phyloP scores from a whole-genome alignment of 1,140 invertebrate species.

The Phymastichus coffea region DNA sequence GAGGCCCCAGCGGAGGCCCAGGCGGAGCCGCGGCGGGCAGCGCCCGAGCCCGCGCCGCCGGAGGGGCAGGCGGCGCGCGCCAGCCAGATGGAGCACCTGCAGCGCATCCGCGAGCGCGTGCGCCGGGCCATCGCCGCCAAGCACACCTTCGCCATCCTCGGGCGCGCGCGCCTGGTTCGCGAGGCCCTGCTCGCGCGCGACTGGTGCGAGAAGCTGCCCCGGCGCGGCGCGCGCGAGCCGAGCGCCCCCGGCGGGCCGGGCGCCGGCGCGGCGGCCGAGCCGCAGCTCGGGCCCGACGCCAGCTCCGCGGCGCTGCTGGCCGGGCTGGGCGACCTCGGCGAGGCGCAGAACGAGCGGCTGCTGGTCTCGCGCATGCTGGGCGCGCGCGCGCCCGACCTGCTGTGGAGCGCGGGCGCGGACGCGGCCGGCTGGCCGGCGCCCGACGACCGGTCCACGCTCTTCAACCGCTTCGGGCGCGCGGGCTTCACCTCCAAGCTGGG shows the following conservation, averaged over 20 bases:
- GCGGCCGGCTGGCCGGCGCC: slow-evolving; percentile 70
- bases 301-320: slow-evolving; percentile 44
- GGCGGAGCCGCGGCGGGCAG: too few species aligned
- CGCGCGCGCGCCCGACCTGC: slow-evolving; percentile 75
- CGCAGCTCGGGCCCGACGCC: slow-evolving; percentile 41
- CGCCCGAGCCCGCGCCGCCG: background rate
- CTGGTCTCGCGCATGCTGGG: slow-evolving; percentile 51
- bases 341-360: slow-evolving; percentile 43
- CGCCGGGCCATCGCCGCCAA: slow-evolving; percentile 43
- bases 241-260: slow-evolving; percentile 7
- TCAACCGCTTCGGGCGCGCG: slow-evolving; percentile 78
- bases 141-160: slow-evolving; percentile 53
- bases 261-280: too few species aligned
- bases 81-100: slow-evolving; percentile 38
- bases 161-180: slow-evolving; percentile 46
- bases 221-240: background rate
- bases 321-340: slow-evolving; percentile 45
- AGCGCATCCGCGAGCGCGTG: slow-evolving; percentile 45
- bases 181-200: slow-evolving; percentile 49
- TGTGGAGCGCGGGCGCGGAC: slow-evolving; percentile 86
- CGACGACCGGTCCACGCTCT: slow-evolving; percentile 64
- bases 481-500: slow-evolving; percentile 87
- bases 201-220: slow-evolving; percentile 52
- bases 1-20: background rate
- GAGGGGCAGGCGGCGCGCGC: background rate